These are phyloP conservation scores for Idris sp. DNA, from an alignment of 1,140 invertebrate species.

Conservation along the genomic window DNA sequence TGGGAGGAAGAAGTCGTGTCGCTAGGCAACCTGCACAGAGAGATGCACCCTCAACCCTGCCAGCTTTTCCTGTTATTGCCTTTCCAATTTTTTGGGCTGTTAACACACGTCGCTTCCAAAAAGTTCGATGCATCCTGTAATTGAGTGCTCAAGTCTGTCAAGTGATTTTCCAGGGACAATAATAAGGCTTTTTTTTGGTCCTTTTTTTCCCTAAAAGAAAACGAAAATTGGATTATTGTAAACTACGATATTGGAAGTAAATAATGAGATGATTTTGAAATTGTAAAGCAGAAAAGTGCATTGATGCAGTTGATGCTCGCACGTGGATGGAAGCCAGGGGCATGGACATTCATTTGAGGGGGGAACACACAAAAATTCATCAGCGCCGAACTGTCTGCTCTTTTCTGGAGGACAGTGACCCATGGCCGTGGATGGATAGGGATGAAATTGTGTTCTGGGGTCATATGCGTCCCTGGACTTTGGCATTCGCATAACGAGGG, in stretches of 20 bases:
- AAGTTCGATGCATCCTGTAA: constrained; percentile 47
- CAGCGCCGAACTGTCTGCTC: constrained; percentile 67
- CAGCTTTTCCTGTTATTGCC: constrained; percentile 70
- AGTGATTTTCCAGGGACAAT: too few relatives aligned
- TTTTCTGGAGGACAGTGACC: constrained; percentile 69
- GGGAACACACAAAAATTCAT: constrained; percentile 59
- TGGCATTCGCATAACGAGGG: constrained; percentile 13
- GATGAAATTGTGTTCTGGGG: constrained; percentile 67
- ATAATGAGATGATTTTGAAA: too few relatives aligned
- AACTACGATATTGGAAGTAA: too few relatives aligned
- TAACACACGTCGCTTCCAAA: constrained; percentile 41
- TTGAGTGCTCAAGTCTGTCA: constrained; percentile 28
- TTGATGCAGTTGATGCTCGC: constrained; percentile 41
- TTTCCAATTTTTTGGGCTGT: constrained; percentile 75
- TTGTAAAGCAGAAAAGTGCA: constrained; percentile 17
- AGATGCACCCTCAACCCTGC: constrained; percentile 69
- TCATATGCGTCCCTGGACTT: constrained; percentile 50
- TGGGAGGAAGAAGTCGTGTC: constrained; percentile 65
- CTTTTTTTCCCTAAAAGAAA: too few relatives aligned
- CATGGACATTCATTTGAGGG: constrained; percentile 71
- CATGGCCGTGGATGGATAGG: constrained; percentile 53
- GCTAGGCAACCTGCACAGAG: constrained; percentile 75
- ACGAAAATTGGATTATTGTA: too few relatives aligned
- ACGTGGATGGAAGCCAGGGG: constrained; percentile 40
- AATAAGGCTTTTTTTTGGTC: too few relatives aligned